Base-by-base conservation (phyloP, 2,797 vertebrate species). In the Sphaeramia orbicularis region DNA sequence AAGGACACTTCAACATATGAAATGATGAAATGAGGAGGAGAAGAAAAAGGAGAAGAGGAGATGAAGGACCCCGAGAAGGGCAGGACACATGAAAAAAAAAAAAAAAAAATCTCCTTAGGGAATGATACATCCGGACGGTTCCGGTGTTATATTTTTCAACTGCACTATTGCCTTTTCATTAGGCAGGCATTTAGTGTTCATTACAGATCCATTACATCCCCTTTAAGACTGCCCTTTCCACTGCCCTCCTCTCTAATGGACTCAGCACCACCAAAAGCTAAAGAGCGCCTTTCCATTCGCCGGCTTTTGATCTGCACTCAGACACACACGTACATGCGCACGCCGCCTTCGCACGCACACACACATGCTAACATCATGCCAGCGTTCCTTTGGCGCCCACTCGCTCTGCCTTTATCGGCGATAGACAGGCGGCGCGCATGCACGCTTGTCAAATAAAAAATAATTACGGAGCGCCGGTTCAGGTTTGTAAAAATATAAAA, bases 81-180 rank as follows among this genome's bases (percentile, higher is more conserved):
- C 24, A 45, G 18, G 16, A 58, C 16, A 14, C 13, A 40, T 24
- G 10, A 16, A 51, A 11, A 35, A 45, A 48, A 47, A 27, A 56
- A 49, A 63, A 69, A 70, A 48, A 56, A 70, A 27, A 36, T 6
- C n/a, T 66, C 65, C 41, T 45, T 5, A 7, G 72, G 72, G 74
- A 75, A 59, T 58, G 44, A 43, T 78, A 71, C 68, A 65, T 64
- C 71, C 40, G 3, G 51, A 62, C 11, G 47, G 38, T 71, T 74
- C 53, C 14, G 13, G 55, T 68, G 69, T 78, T 75, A 69, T 69
- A 66, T 76, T 78, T 83, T 84, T 80, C 63, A 71, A 53, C 78
- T 71, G 71, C 53, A 75, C 68, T 66, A 85, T 79, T 71, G 80
- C 72, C 88, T 87, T 87, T 88, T 89, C 86, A 88, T 89, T 88